phyloP scores from a whole-genome alignment of 2,888 invertebrate genomes.

The Caenorhabditis sp. region DNA sequence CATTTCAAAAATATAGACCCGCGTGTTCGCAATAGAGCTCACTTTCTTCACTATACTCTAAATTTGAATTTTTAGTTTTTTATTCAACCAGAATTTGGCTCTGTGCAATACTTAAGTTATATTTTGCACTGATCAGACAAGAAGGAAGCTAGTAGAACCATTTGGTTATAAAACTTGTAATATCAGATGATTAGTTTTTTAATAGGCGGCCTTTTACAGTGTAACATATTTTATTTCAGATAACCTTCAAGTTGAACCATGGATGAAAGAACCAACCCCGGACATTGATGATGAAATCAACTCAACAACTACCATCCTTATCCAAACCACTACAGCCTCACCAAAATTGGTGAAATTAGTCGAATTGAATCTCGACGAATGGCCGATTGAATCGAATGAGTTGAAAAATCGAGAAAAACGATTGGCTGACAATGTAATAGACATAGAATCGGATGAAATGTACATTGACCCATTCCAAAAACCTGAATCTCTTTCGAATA shows the following conservation, averaged over 20 bases:
- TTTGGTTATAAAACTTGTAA: too few relatives aligned
- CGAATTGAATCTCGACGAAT: conserved; percentile 11
- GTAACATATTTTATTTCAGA: too few relatives aligned
- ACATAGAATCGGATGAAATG: conserved; percentile 16
- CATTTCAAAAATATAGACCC: too few relatives aligned
- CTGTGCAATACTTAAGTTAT: too few relatives aligned
- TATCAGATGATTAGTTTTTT: too few relatives aligned
- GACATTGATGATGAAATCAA: background rate
- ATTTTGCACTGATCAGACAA: too few relatives aligned
- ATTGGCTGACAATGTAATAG: conserved; percentile 22
- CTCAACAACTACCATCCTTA: conserved; percentile 4
- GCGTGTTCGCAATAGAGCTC: too few relatives aligned
- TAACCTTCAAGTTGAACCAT: conserved; percentile 25
- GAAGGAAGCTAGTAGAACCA: too few relatives aligned
- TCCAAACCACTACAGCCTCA: background rate
- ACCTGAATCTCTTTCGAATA: background rate
- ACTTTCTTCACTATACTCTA: too few relatives aligned
- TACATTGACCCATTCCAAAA: conserved; percentile 2
- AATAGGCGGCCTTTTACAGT: too few relatives aligned
- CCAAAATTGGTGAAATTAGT: background rate
- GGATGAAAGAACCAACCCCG: conserved; percentile 40
- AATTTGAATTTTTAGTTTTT: too few relatives aligned
- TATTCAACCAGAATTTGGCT: too few relatives aligned
- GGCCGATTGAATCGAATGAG: conserved; percentile 30
- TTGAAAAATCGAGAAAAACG: conserved; percentile 13